Evolutionary conservation across 2,797 vertebrate genomes (phyloP), one percentile per base, ranked within the genome.

Genomic region (Mallotus villosus): DNA sequence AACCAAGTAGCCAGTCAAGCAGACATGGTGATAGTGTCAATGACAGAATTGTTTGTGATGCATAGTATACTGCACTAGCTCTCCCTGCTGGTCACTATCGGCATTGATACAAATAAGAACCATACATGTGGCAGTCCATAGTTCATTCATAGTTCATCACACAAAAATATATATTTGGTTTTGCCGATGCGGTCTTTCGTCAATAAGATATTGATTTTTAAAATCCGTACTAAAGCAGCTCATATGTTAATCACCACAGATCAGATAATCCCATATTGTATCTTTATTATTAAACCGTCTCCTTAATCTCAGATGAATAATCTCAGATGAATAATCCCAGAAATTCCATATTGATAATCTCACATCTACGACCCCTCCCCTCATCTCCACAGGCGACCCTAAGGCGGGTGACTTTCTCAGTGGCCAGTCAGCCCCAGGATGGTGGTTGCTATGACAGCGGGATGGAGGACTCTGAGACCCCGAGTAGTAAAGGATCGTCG

Each of bases 361-460:
- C 21, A 53, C 16, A 53, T 53, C 19, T 17, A 53, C 6, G 19
- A 19, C n/a, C 34, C 21, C 63, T 81, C 77, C 63, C 55, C 70
- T 84, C 90, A 72, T 51, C 16, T 19, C 51, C 51, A n/a, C 93
- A 99, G 97, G 91, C 89, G 78, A 96, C 96, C 55, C 95, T 98
- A 88, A 95, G 96, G 90, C 95, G 97, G 92, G 97, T 99, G 95
- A 98, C 97, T 92, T 98, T 99, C 95, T 98, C 97, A 62, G 96
- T 99, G 89, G 95, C 97, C 90, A 97, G 94, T 92, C 96, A 97
- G 92, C 95, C 96, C 85, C 97, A 97, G 92, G 97, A 99, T 80
- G 95, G 92, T 0, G 96, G 96, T 90, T 98, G 97, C 93, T 98
- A 98, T 94, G 97, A 99, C 94, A 99, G 97, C 84, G 96, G 96